These are phyloP conservation scores for Drosophila borborema DNA, from an alignment of 2,888 invertebrate species.

Conservation along the genomic window DNA sequence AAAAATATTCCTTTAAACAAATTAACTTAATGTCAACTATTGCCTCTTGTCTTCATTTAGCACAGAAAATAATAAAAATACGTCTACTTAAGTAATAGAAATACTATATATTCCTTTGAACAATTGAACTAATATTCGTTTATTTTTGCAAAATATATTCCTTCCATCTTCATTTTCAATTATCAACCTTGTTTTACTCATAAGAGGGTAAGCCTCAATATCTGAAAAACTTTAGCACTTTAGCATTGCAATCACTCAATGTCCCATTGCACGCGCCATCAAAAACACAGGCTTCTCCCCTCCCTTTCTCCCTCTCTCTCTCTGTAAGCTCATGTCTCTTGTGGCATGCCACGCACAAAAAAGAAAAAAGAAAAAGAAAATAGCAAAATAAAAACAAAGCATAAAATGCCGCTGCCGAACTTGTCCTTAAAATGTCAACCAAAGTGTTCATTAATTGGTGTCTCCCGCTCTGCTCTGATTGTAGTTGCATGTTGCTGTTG, in stretches of 20 bases:
- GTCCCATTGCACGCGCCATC: slow-evolving; percentile 59
- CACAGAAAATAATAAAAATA: too few species aligned
- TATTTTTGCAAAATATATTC: too few species aligned
- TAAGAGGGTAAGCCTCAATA: too few species aligned
- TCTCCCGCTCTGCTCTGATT: slow-evolving; percentile 57
- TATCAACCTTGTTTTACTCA: background rate
- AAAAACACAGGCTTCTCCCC: slow-evolving; percentile 21
- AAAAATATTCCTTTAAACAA: too few species aligned
- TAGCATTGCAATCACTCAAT: slow-evolving; percentile 62
- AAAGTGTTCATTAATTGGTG: slow-evolving; percentile 80
- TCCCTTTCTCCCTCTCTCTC: too few species aligned
- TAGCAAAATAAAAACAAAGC: slow-evolving; percentile 26
- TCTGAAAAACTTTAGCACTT: slow-evolving; percentile 23
- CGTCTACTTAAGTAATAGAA: too few species aligned
- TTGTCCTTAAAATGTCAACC: slow-evolving; percentile 81
- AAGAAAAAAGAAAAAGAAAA: background rate
- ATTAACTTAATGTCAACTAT: too few species aligned
- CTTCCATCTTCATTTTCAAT: background rate
- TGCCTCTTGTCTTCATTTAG: too few species aligned
- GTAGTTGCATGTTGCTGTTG: slow-evolving; percentile 18
- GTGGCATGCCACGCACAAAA: slow-evolving; percentile 44
- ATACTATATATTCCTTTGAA: too few species aligned
- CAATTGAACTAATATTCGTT: too few species aligned
- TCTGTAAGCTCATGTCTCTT: slow-evolving; percentile 1
- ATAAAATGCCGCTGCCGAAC: slow-evolving; percentile 67